phyloP scores from a whole-genome alignment of 1,140 invertebrate genomes.

The Planococcus citri region DNA sequence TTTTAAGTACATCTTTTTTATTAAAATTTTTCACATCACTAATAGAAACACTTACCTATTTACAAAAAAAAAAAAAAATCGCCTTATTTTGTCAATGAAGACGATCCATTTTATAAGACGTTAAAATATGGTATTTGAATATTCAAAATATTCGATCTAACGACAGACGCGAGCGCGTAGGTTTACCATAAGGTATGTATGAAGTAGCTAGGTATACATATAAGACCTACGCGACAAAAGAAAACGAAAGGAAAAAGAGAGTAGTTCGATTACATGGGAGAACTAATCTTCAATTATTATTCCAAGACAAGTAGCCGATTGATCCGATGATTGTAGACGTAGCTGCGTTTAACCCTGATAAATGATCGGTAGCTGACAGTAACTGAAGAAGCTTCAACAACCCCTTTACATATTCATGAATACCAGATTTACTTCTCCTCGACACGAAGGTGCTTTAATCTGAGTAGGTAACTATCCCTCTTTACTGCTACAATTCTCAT shows the following conservation, averaged over 20 bases:
- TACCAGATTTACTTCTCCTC: conserved; percentile 12
- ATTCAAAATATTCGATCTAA: no score
- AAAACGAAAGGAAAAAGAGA: neutral
- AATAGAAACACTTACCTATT: no score
- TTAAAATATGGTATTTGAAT: neutral
- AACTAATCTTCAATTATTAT: conserved; percentile 16
- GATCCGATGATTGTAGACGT: conserved; percentile 18
- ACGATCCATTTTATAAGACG: no score
- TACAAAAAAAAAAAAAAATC: no score
- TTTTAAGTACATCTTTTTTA: no score
- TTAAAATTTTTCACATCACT: no score
- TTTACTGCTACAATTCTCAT: neutral
- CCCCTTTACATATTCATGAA: conserved; percentile 20
- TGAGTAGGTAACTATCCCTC: conserved; percentile 5
- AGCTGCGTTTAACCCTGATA: conserved; percentile 16
- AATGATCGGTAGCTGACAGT: conserved; percentile 16
- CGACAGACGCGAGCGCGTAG: no score
- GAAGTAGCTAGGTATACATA: no score
- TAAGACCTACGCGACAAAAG: neutral
- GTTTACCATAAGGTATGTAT: no score
- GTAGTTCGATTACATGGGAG: conserved; percentile 1
- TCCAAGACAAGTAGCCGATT: conserved; percentile 20
- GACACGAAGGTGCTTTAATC: conserved; percentile 19
- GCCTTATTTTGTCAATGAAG: no score
- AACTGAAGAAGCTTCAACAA: conserved; percentile 18